Conservation (phyloP, 2,113 vertebrate species). For the Morone chrysops region DNA sequence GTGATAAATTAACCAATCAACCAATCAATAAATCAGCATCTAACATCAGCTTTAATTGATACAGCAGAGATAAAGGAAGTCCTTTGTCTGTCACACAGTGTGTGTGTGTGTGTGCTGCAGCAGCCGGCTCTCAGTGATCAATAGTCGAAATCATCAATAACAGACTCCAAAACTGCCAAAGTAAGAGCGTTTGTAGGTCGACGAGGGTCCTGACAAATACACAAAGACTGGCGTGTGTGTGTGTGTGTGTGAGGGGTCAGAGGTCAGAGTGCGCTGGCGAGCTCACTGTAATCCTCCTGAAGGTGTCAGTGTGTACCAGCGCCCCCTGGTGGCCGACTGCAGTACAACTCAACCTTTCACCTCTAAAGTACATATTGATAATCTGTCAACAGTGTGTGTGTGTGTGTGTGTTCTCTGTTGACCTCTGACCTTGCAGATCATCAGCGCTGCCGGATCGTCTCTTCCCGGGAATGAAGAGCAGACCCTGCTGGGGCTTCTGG, state of each 20-base stretch:
- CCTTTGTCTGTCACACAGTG: constrained; percentile 19
- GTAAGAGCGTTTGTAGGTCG: background rate
- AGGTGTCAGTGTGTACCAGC: no score
- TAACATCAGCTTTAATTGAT: background rate
- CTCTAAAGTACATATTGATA: no score
- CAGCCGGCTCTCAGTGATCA: constrained; percentile 3
- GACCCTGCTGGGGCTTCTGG: constrained; percentile 73
- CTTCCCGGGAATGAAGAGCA: constrained; percentile 63
- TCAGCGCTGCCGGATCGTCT: constrained; percentile 42
- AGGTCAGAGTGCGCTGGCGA: no score
- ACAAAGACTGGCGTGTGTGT: no score
- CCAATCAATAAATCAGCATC: background rate
- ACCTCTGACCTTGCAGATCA: constrained; percentile 69
- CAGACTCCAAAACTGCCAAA: background rate
- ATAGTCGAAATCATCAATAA: background rate
- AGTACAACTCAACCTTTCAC: no score
- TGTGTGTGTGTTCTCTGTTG: background rate
- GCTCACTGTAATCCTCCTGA: no score
- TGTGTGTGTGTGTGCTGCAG: constrained; percentile 6
- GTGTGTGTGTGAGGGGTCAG: no score
- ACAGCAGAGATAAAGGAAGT: background rate
- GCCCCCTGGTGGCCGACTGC: no score
- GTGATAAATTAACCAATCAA: background rate
- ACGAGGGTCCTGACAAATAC: no score
- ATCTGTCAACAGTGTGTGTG: no score